Conservation (phyloP, 2,797 vertebrate genomes). For the Ctenosaura bakeri region DNA sequence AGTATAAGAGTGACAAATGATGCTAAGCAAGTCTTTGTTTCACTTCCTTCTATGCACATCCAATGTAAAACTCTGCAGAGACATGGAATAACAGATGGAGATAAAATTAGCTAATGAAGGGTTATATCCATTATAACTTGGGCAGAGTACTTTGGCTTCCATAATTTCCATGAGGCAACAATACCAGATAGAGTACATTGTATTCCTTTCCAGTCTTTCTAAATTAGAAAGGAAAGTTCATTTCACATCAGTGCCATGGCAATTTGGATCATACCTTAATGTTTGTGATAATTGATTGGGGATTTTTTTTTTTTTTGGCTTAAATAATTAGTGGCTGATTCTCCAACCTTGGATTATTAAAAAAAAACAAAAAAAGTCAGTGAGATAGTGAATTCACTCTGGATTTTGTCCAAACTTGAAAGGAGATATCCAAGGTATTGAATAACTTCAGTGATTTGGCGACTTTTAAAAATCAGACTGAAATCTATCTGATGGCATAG, state of each 20-base stretch:
- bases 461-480: no score
- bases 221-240: constrained; percentile 29
- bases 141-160: constrained; percentile 41
- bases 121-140: constrained; percentile 39
- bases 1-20: background rate
- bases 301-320: constrained; percentile 19
- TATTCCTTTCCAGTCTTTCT: constrained; percentile 21
- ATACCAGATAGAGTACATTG: constrained; percentile 25
- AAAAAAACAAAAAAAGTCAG: background rate
- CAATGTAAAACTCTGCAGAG: constrained; percentile 35
- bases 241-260: background rate
- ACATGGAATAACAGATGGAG: constrained; percentile 46
- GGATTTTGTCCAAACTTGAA: no score
- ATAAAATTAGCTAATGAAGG: constrained; percentile 41
- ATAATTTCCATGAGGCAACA: constrained; percentile 41
- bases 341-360: background rate
- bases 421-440: no score
- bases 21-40: background rate
- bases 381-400: no score
- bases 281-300: constrained; percentile 12
- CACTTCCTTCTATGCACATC: background rate
- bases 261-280: background rate
- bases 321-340: background rate
- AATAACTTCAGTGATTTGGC: no score
- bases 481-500: background rate